These are phyloP conservation scores for Macrosoma leucophasiata DNA, from an alignment of 2,888 invertebrate genomes.

Conservation along the genomic window DNA sequence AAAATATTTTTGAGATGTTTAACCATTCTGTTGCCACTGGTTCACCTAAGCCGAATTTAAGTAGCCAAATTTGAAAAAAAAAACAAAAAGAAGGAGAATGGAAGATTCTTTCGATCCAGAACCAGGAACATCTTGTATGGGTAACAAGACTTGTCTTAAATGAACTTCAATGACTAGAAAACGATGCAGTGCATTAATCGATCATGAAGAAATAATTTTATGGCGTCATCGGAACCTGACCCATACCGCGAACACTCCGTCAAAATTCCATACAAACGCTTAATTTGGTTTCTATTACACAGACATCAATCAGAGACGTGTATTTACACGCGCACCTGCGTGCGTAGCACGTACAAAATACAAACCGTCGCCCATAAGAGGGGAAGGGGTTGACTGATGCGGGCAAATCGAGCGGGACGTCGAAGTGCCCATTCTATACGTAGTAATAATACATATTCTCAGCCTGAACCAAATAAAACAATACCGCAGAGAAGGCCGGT, in stretches of 20 bases:
- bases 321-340: no score
- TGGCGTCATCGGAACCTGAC: slow-evolving; percentile 3
- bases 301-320: no score
- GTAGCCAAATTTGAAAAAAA: background rate
- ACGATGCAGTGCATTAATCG: slow-evolving; percentile 4
- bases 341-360: no score
- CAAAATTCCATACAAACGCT: no score
- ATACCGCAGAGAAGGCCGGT: no score
- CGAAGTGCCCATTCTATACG: no score
- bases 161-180: slow-evolving; percentile 4
- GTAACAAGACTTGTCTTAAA: slow-evolving; percentile 3
- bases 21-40: background rate
- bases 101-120: slow-evolving; percentile 1
- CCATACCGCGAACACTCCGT: no score
- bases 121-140: slow-evolving; percentile 1
- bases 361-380: no score
- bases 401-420: no score
- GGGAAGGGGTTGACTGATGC: no score
- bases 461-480: slow-evolving; percentile 2
- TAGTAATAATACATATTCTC: no score
- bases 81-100: slow-evolving; percentile 3
- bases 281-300: no score
- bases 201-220: slow-evolving; percentile 4
- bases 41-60: background rate
- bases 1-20: slow-evolving; percentile 1